Evolutionary conservation across 2,888 invertebrate species (phyloP).

Genomic region (Drosophila borborema): DNA sequence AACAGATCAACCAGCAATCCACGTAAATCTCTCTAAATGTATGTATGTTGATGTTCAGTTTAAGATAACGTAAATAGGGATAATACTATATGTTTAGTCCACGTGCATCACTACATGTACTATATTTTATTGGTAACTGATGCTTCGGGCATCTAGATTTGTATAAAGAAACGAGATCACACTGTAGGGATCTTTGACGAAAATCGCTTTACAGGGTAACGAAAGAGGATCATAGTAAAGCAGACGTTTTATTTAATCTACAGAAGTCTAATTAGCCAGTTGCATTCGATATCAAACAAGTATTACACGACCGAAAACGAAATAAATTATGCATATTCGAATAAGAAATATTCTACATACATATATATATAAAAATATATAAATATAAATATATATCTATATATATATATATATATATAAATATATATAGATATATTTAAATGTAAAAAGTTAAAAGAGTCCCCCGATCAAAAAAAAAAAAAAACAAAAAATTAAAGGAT

Average conservation of each 20-base stretch:
- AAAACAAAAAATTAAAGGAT: conserved; percentile 1
- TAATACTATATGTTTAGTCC: conserved; percentile 68
- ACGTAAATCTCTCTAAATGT: conserved; percentile 45
- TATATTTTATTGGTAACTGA: conserved; percentile 49
- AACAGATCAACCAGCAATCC: conserved; percentile 29
- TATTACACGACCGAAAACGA: conserved; percentile 62
- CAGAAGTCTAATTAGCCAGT: conserved; percentile 56
- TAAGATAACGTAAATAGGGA: conserved; percentile 63
- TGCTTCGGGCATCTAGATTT: conserved; percentile 20
- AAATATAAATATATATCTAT: conserved; percentile 35
- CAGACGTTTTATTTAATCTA: conserved; percentile 37
- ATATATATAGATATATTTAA: conserved; percentile 49
- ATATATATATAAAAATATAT: conserved; percentile 21
- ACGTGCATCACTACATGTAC: conserved; percentile 66
- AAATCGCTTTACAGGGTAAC: conserved; percentile 10
- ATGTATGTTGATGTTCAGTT: conserved; percentile 72
- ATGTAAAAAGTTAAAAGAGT: conserved; percentile 65
- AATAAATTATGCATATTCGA: conserved; percentile 53
- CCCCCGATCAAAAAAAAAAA: conserved; percentile 26
- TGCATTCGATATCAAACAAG: conserved; percentile 68
- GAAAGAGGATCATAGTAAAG: background rate
- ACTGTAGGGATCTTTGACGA: conserved; percentile 25
- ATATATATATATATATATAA: conserved; percentile 48
- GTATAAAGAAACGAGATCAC: conserved; percentile 12
- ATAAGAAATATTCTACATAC: conserved; percentile 41